Evolutionary conservation across 2,113 vertebrate species (phyloP).

Genomic region (Oophaga pumilio): DNA sequence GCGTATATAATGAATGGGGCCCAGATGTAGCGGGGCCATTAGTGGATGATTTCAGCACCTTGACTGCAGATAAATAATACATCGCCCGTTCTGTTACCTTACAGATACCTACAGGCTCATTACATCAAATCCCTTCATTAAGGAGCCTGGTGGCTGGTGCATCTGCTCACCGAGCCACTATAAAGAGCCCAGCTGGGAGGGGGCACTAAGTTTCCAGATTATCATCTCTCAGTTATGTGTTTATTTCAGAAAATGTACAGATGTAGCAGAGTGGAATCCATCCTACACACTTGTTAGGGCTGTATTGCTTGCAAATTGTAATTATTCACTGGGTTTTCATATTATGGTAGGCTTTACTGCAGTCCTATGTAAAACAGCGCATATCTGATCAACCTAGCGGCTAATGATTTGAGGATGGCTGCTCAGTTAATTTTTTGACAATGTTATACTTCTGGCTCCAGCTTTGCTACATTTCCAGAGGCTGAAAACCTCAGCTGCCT

Average conservation of each 20-base stretch:
- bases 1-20: neutral
- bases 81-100: neutral
- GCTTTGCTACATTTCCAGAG: neutral
- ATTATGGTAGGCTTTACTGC: neutral
- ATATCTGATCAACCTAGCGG: neutral
- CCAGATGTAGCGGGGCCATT: neutral
- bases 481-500: neutral
- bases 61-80: slow-evolving; percentile 12
- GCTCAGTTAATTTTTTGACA: neutral
- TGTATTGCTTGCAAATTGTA: neutral
- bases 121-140: neutral
- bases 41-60: neutral
- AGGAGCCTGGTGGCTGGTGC: neutral
- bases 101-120: slow-evolving; percentile 21
- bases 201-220: neutral
- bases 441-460: neutral
- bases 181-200: neutral
- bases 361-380: neutral
- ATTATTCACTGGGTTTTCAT: too few relatives aligned
- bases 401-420: neutral
- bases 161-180: neutral
- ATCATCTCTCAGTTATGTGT: neutral
- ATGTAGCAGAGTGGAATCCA: neutral
- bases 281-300: neutral
- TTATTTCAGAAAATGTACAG: neutral